A percentile compares a stretch with the other conserved stretches of the same genome.
phyloP scores from a whole-genome alignment of 2,113 vertebrate genomes.

The Heptranchias perlo region DNA sequence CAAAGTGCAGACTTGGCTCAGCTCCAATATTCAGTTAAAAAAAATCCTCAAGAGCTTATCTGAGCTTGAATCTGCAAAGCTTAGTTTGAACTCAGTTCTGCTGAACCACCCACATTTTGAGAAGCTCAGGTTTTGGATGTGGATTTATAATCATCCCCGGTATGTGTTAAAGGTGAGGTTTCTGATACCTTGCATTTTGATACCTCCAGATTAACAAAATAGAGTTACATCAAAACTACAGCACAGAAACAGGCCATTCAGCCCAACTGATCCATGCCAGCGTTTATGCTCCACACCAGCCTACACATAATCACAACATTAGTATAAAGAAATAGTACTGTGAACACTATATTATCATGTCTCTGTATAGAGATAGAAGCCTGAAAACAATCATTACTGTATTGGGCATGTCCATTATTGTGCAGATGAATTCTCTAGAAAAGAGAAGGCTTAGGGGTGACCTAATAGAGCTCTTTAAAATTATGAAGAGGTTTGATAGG shows the following conservation, averaged over 20 bases:
- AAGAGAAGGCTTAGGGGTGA: neutral
- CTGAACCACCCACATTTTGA: neutral
- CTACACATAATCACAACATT: neutral
- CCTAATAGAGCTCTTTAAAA: neutral
- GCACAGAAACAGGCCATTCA: too few relatives aligned
- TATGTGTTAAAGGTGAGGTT: neutral
- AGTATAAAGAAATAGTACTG: neutral
- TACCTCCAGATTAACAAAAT: neutral
- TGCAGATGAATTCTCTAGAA: neutral
- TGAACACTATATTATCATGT: neutral
- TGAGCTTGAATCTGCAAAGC: constrained; percentile 1
- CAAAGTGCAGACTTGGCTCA: neutral
- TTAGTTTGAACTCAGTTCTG: constrained; percentile 6
- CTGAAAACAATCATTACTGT: neutral
- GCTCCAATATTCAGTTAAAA: neutral
- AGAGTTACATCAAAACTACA: too few relatives aligned
- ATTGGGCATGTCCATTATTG: neutral
- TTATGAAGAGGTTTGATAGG: neutral
- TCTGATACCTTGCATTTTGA: neutral
- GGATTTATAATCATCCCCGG: neutral
- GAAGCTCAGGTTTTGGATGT: neutral
- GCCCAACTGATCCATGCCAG: too few relatives aligned
- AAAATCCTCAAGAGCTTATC: neutral
- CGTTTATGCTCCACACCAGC: too few relatives aligned
- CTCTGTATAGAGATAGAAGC: neutral